These are phyloP conservation scores for Notoglanidium macrostoma DNA, from an alignment of 2,797 vertebrate species.

Conservation along the genomic window DNA sequence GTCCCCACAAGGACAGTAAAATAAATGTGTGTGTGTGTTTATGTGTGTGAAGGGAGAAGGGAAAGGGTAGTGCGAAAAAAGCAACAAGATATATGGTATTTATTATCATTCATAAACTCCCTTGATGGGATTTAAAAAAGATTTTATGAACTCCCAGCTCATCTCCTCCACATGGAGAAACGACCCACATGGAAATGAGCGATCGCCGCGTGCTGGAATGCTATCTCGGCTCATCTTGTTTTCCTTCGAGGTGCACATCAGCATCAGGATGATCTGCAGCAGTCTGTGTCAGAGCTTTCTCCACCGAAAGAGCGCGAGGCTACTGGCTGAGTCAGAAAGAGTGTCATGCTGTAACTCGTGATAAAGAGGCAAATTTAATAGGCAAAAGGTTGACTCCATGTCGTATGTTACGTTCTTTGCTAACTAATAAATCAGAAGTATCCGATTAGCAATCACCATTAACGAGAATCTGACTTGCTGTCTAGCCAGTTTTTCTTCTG, in stretches of 20 bases:
- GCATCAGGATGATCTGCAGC: constrained; percentile 19
- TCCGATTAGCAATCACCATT: no score
- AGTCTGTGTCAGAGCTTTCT: constrained; percentile 9
- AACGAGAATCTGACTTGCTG: no score
- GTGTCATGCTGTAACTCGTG: not conserved
- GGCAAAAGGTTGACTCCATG: not conserved
- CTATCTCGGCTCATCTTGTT: constrained; percentile 51
- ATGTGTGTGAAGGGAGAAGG: not conserved
- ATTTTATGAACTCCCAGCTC: constrained; percentile 33
- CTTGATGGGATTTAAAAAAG: constrained; percentile 54
- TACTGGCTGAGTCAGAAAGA: not conserved
- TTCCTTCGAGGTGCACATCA: constrained; percentile 54
- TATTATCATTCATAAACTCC: constrained; percentile 57
- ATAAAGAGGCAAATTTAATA: not conserved
- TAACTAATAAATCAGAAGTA: no score
- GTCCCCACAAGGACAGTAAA: not conserved
- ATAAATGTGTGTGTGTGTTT: not conserved
- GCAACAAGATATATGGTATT: constrained; percentile 55
- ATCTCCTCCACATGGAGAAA: constrained; percentile 35
- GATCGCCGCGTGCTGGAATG: constrained; percentile 52
- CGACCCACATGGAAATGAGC: constrained; percentile 48
- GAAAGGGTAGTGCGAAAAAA: constrained; percentile 46
- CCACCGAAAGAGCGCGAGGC: not conserved
- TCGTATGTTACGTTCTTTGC: not conserved
- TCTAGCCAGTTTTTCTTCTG: no score